Conservation (phyloP, 2,797 vertebrate species). For the Parotocinclus haroldoi region DNA sequence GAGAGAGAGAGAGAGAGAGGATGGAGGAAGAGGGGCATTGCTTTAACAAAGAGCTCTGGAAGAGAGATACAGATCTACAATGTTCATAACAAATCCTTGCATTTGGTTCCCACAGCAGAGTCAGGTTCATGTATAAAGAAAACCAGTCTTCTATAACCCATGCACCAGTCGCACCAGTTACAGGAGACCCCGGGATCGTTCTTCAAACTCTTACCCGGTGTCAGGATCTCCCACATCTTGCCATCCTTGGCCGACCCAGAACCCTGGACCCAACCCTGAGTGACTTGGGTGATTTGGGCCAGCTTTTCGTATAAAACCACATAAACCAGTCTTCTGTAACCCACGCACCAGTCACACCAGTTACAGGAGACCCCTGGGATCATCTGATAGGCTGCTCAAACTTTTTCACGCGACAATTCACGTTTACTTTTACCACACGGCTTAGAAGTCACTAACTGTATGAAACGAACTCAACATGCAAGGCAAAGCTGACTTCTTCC, state of each 20-base stretch:
- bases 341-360: too few relatives aligned
- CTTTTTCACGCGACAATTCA: too few relatives aligned
- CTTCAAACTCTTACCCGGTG: conserved; percentile 84
- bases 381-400: too few relatives aligned
- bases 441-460: too few relatives aligned
- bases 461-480: too few relatives aligned
- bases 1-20: conserved; percentile 31
- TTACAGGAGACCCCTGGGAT: too few relatives aligned
- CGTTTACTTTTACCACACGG: too few relatives aligned
- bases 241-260: conserved; percentile 66
- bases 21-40: conserved; percentile 26
- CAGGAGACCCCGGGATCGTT: conserved; percentile 49
- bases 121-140: not conserved
- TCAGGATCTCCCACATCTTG: conserved; percentile 74
- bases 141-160: not conserved
- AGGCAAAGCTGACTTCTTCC: too few relatives aligned
- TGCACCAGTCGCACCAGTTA: too few relatives aligned
- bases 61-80: conserved; percentile 64
- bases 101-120: conserved; percentile 35
- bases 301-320: too few relatives aligned
- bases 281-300: conserved; percentile 55
- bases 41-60: conserved; percentile 58
- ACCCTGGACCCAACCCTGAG: too few relatives aligned
- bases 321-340: too few relatives aligned
- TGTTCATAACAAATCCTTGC: conserved; percentile 59